Evolutionary conservation across 2,797 vertebrate species (phyloP), one percentile per base, ranked within the genome.

Genomic region (Enteromius viviparus): DNA sequence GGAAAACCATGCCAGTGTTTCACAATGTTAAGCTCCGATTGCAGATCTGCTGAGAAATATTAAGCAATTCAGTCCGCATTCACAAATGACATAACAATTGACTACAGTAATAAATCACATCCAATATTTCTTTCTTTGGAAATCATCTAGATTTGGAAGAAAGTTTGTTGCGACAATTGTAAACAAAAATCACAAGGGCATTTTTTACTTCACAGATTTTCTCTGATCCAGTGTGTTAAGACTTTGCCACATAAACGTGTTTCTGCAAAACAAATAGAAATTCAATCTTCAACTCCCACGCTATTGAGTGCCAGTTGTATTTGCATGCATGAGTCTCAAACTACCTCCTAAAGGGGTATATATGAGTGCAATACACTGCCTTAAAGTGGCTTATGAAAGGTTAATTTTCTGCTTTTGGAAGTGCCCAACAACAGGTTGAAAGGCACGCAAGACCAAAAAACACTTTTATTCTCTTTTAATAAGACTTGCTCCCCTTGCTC

Each of bases 11-110:
- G 55, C 42, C 19, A 74, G 66, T 49, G 29, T 86, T 85, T 68
- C 82, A 83, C 80, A 69, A 76, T 23, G 26, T 34, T 51, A 49
- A 81, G 49, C 68, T 42, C 45, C 65, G 34, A 23, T 62, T 47
- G 64, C 69, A 45, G 11, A 76, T 74, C 78, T 78, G 77, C 70
- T n/a, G 45, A 82, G 37, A 40, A n/a, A n/a, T 32, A 69, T 76
- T 76, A 76, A 66, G 84, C 68, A 85, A 81, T 77, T 53, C 32
- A 53, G 58, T 15, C 53, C 53, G 65, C 72, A 65, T 47, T 29
- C 64, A 37, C 32, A 79, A 82, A 70, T 62, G 53, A 75, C 23
- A 42, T 17, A 45, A 51, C 23, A 65, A 78, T 12, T n/a, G 40
- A 12, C 37, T 45, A 1, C 23, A 12, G 23, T 15, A 53, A 29